phyloP scores from a whole-genome alignment of 2,888 invertebrate species.

The Acheta domesticus region DNA sequence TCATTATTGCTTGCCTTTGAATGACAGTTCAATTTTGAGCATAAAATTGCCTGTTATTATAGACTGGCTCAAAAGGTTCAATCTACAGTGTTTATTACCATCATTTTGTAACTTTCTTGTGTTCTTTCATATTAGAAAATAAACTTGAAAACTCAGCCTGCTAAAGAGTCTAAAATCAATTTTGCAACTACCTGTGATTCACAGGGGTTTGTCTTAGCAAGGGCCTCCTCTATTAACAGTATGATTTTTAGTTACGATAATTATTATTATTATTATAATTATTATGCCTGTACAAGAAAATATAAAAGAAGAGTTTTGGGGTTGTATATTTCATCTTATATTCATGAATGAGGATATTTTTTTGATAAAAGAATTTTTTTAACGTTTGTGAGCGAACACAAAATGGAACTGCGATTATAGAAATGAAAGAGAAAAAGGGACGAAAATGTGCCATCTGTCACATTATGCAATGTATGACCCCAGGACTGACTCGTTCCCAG shows the following conservation, averaged over 20 bases:
- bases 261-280: too few relatives aligned
- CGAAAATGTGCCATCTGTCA: background rate
- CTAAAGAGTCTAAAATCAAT: background rate
- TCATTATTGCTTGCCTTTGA: background rate
- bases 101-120: too few relatives aligned
- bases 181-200: background rate
- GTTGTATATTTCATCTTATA: background rate
- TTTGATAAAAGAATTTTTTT: background rate
- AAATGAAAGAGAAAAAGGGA: background rate
- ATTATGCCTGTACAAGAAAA: background rate
- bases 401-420: background rate
- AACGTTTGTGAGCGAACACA: background rate
- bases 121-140: too few relatives aligned
- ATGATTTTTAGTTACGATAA: background rate
- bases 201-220: background rate
- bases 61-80: background rate
- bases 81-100: background rate
- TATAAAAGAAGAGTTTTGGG: background rate
- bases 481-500: background rate
- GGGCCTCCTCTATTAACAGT: background rate
- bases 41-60: background rate
- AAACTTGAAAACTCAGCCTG: too few relatives aligned
- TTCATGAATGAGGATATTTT: background rate
- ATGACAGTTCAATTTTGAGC: background rate
- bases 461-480: conserved; percentile 4